Percentiles rank a stretch among this genome's conserved stretches.
phyloP scores from a whole-genome alignment of 1,140 invertebrate genomes.

The Latrodectus geometricus region DNA sequence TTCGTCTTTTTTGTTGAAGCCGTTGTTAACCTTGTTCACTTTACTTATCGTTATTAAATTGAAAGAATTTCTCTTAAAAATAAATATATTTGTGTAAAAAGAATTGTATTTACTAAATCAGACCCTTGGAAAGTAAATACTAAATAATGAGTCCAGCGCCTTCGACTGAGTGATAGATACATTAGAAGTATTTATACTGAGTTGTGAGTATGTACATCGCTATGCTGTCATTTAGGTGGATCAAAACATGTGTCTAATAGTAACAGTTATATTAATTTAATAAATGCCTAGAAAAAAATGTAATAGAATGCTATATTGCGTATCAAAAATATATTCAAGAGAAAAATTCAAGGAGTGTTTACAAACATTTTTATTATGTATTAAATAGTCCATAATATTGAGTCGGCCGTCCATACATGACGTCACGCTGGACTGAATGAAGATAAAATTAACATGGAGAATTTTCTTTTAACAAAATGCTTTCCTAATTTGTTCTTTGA shows the following conservation, averaged over 20 bases:
- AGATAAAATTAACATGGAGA: too few relatives aligned
- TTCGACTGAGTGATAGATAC: slow-evolving; percentile 61
- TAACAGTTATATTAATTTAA: neutral
- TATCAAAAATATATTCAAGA: neutral
- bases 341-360: too few relatives aligned
- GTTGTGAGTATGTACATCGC: slow-evolving; percentile 41
- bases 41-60: slow-evolving; percentile 51
- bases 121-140: slow-evolving; percentile 53
- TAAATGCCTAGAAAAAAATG: neutral
- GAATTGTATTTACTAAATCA: slow-evolving; percentile 49
- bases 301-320: slow-evolving; percentile 48
- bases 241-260: slow-evolving; percentile 54
- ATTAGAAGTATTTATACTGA: slow-evolving; percentile 41
- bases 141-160: slow-evolving; percentile 43
- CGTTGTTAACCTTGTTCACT: slow-evolving; percentile 57
- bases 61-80: slow-evolving; percentile 42
- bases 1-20: neutral
- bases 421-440: slow-evolving; percentile 23
- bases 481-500: too few relatives aligned
- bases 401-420: slow-evolving; percentile 54
- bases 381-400: neutral
- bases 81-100: slow-evolving; percentile 56
- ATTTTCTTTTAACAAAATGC: too few relatives aligned
- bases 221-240: slow-evolving; percentile 51
- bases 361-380: neutral